Base-by-base conservation (phyloP, 2,888 invertebrate genomes). In the Plemyria rubiginata region DNA sequence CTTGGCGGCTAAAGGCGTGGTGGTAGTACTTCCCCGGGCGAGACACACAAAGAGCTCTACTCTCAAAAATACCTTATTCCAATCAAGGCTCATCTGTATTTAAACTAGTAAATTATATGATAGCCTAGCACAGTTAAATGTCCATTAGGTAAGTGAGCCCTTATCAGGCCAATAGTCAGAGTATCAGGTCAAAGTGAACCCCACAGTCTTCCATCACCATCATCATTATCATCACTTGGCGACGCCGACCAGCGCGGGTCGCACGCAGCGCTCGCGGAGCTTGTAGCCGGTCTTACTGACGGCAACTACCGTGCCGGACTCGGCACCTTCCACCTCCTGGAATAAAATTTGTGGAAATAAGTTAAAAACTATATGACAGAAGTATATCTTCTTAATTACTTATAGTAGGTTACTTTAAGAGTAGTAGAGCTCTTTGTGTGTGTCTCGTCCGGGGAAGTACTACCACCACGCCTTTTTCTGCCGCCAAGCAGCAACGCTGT, bases 221-320 rank as follows among this genome's bases (percentile, higher is more conserved):
- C 36, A 11, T 38, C 36, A 38, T 8, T 11, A 16, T 16, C 3
- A 45, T 77, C 90, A 94, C 88, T 98, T 98, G 46, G 98, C 96
- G 15, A 99, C 99, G 15, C 99, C 99, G 29, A 99, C 99, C 45
- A 99, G 92, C 2, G 99, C 99, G 43, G 99, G 99, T 72, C 99
- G 94, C 75, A 99, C 96, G 74, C 98, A 98, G 73, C 99, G 94
- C 80, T 98, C 97, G 78, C 98, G 97, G 58, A 99, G 93, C 85
- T 97, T 98, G 89, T 99, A 99, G 6, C 99, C 99, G 51, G 98
- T 94, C 93, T 99, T 99, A 61, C 98, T 97, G 0, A 99, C 98
- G 0, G 97, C 96, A 2, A 98, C 96, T 9, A 99, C 96, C 0
- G 97, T 97, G 40, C 98, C 99, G 0, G 98, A 94, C 61, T 95